Base-by-base conservation (phyloP, 2,113 vertebrate species). In the Tylochromis polylepis region DNA sequence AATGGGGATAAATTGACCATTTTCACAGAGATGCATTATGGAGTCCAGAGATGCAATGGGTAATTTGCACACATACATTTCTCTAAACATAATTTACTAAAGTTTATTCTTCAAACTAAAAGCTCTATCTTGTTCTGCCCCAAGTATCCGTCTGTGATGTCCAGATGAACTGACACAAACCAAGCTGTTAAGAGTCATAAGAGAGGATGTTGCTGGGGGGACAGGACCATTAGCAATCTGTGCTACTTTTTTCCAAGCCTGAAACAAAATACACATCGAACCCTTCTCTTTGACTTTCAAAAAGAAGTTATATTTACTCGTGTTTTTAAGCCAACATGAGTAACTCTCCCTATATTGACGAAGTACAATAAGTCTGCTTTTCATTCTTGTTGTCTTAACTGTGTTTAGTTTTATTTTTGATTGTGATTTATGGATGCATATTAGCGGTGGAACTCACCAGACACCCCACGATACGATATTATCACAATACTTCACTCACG, bases 161-260 rank as follows among this genome's bases (percentile, higher is more conserved):
- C 22, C 34, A 70, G 58, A 89, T 75, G 78, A 83, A 83, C 10
- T 36, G 38, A 59, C 79, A 31, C 24, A 86, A 51, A 49, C 43
- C 36, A 53, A 56, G 57, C 82, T 55, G 46, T 31, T 51, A 77
- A 51, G 11, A 77, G 70, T 77, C 70, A 77, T 77, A 31, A 85
- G 41, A 65, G 34, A 79, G 59, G 67, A 86, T 60, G 60, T 41
- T 57, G 15, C 49, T 4, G 67, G 80, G 4, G 5, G 20, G 41
- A n/a, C 34, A 55, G 16, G 29, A 20, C 27, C 43, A 86, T 72
- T 70, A 84, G 65, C 84, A 78, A 18, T 57, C 80, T 57, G 82
- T 58, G 53, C 53, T 49, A 57, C 3, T 51, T n/a, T 80, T 70
- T 77, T 16, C 70, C 70, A 31, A 51, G 46, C 70, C 27, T 14